Evolutionary conservation across 2,888 invertebrate genomes (phyloP), one percentile per base, ranked within the genome.

Genomic region (Oscheius sp.): DNA sequence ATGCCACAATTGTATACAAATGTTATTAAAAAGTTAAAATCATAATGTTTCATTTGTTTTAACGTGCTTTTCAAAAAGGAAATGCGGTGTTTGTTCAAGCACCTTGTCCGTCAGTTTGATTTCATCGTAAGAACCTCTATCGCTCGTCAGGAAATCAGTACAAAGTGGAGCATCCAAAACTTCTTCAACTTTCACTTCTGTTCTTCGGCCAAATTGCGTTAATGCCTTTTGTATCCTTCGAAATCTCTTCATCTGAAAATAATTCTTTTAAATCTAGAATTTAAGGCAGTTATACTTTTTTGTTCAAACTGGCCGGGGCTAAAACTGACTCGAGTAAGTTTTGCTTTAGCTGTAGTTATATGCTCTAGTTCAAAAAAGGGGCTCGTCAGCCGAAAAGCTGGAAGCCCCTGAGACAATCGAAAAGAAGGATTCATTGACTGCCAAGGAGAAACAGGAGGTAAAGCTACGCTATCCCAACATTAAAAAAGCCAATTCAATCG

Each of bases 211-310:
- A 61, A 71, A 73, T 63, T 70, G 71, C 15, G 77, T 77, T 12
- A 77, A 17, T 5, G 66, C 20, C 25, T 71, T 48, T 58, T 77
- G 77, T 6, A 77, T 53, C 42, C 63, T 69, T 42, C 77, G 75
- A 39, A 77, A 77, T 45, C 65, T 52, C 31, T 37, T 53, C 65
- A 65, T 65, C 65, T 65, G 42, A 29, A 65, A 34, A 29, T 5
- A 17, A 3, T 48, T 48, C n/a, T n/a, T n/a, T n/a, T n/a, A n/a
- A n/a, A n/a, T n/a, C n/a, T n/a, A n/a, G n/a, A n/a, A n/a, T n/a
- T n/a, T n/a, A n/a, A n/a, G n/a, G n/a, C n/a, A n/a, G n/a, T n/a
- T n/a, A n/a, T n/a, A n/a, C n/a, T n/a, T n/a, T n/a, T n/a, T n/a
- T n/a, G n/a, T n/a, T n/a, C n/a, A n/a, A n/a, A n/a, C n/a, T n/a